A percentile compares a stretch with the other conserved stretches of the same genome.
Evolutionary conservation across 2,888 invertebrate genomes (phyloP).

Genomic region (Clepsis dumicolana): DNA sequence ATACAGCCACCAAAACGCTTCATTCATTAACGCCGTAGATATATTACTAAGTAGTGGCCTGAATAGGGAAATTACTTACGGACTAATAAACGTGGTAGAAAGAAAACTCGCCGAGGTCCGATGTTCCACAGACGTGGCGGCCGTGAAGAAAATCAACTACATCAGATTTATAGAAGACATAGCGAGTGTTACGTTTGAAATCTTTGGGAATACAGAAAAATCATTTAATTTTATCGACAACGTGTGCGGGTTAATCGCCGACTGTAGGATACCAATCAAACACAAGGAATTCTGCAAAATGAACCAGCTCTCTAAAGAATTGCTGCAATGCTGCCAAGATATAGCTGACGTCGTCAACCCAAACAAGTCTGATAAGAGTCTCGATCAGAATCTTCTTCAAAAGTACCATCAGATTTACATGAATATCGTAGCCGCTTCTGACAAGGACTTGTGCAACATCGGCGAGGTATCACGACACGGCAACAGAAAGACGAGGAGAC

Average conservation of each 20-base stretch:
- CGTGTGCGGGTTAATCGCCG: conserved; percentile 74
- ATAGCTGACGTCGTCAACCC: conserved; percentile 70
- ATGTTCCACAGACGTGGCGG: conserved; percentile 71
- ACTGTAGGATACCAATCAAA: conserved; percentile 79
- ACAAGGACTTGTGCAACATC: conserved; percentile 78
- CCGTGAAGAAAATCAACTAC: conserved; percentile 79
- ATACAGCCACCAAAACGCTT: conserved; percentile 80
- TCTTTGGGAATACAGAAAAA: conserved; percentile 79
- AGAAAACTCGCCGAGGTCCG: conserved; percentile 81
- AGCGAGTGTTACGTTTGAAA: conserved; percentile 80
- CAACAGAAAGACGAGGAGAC: conserved; percentile 72
- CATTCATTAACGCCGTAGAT: conserved; percentile 81
- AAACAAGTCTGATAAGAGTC: conserved; percentile 52
- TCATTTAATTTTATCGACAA: conserved; percentile 78
- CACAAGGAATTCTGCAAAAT: conserved; percentile 82
- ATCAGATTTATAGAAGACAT: conserved; percentile 81
- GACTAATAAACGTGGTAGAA: conserved; percentile 81
- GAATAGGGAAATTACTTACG: conserved; percentile 82
- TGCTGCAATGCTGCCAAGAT: conserved; percentile 81
- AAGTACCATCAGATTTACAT: conserved; percentile 82
- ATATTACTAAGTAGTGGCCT: conserved; percentile 80
- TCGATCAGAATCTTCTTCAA: conserved; percentile 70
- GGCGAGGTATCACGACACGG: conserved; percentile 72
- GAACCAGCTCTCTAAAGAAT: conserved; percentile 76
- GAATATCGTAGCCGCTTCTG: conserved; percentile 80